Base-by-base conservation (phyloP, 2,113 vertebrate genomes). In the Glaucidium brasilianum region DNA sequence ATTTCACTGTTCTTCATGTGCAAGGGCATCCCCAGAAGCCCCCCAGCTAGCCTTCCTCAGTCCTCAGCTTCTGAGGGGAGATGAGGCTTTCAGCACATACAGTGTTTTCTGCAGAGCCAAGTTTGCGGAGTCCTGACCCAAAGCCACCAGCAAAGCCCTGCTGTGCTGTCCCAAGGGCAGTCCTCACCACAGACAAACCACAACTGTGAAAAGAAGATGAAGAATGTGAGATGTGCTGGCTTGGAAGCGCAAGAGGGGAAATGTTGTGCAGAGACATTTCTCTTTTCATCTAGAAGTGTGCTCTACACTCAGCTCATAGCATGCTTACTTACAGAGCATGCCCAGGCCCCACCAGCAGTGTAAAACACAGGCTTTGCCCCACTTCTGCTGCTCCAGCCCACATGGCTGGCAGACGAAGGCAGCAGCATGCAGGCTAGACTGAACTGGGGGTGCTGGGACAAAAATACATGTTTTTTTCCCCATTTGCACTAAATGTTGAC, bases 391-490 rank as follows among this genome's bases (percentile, higher is more conserved):
- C 67, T 83, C 22, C 34, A n/a, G 60, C 34, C 66, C 64, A 12
- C 6, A 1, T 3, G 7, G 35, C 35, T 75, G 62, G n/a, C 0
- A 8, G 43, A 20, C 0, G 0, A n/a, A 64, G 27, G 60, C 55
- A 50, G 50, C 59, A 63, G 53, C n/a, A 26, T 5, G 0, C 19
- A 29, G 49, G 15, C 76, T 60, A 62, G 39, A n/a, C 67, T 45
- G 47, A 69, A 37, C 26, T 32, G 87, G n/a, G 41, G 9, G 13
- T 5, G 3, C 74, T 69, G 45, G 49, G 53, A 84, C 0, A 4
- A 63, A 92, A 95, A 76, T 8, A 49, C 10, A 5, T 10, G 32
- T 72, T 79, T 52, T 79, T 52, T 59, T 15, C 32, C 29, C 25
- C 43, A 23, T 76, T 91, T 30, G 82, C 45, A 22, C 45, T 13